phyloP scores from a whole-genome alignment of 2,797 vertebrate species.

The Nannoperca australis region DNA sequence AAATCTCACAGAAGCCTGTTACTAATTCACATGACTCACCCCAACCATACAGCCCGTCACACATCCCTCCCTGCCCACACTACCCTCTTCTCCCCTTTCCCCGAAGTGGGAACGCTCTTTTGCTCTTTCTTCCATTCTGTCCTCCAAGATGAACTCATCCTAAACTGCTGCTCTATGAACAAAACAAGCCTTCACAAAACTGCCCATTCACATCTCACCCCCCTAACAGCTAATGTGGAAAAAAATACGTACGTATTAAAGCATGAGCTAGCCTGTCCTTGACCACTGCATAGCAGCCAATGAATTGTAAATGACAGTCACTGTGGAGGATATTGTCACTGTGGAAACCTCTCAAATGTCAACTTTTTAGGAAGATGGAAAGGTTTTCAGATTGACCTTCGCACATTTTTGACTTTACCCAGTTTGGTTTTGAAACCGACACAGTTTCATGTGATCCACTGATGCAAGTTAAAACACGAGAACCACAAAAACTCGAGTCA shows the following conservation, averaged over 20 bases:
- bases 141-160: slow-evolving; percentile 81
- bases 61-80: slow-evolving; percentile 30
- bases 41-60: slow-evolving; percentile 35
- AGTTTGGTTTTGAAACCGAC: background rate
- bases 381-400: background rate
- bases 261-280: slow-evolving; percentile 34
- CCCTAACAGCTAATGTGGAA: slow-evolving; percentile 58
- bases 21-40: slow-evolving; percentile 77
- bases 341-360: slow-evolving; percentile 32
- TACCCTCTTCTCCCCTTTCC: slow-evolving; percentile 29
- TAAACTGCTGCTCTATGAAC: slow-evolving; percentile 64
- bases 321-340: slow-evolving; percentile 23
- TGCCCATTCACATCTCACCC: slow-evolving; percentile 57
- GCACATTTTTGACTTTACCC: background rate
- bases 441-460: background rate
- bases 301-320: slow-evolving; percentile 35
- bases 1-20: slow-evolving; percentile 56
- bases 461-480: slow-evolving; percentile 11
- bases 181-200: slow-evolving; percentile 78
- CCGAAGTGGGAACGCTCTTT: slow-evolving; percentile 68
- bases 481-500: background rate
- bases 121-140: slow-evolving; percentile 74
- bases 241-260: slow-evolving; percentile 55
- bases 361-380: background rate
- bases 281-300: slow-evolving; percentile 31